Evolutionary conservation across 2,888 invertebrate genomes (phyloP), one percentile per base, ranked within the genome.

Genomic region (Chesias legatella): DNA sequence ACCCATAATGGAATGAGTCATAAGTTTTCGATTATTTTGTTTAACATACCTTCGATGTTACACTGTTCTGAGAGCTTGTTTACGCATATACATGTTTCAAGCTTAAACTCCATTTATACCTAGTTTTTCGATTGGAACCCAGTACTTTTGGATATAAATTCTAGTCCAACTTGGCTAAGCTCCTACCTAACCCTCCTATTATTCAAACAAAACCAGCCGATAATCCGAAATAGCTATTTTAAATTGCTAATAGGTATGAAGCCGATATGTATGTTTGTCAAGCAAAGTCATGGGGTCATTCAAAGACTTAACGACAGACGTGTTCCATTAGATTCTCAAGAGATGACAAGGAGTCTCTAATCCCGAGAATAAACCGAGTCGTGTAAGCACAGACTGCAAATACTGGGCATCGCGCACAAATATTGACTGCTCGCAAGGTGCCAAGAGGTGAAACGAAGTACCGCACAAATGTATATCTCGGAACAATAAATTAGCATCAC

Each of bases 331-430:
- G 13, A 17, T 17, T 17, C 13, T 17, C 3, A 25, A n/a, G 24
- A 35, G 30, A 35, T 26, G 8, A 31, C 8, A 35, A 33, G 37
- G 10, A 39, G 30, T 17, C 37, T 38, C 48, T 50, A 58, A 56
- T 57, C 50, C 53, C 25, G 22, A 56, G 53, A 66, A 60, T 37
- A 60, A 50, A 54, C 46, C 24, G 13, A 43, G 53, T 31, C 23
- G 33, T 60, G 46, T 56, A 47, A 56, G 49, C 54, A 34, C 45
- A 55, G 45, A 45, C 50, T 29, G 52, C 57, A 67, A 66, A 69
- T 55, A 67, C 53, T 55, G 53, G 51, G 48, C 48, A 46, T 40
- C 48, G 29, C 48, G 29, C 28, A 48, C 53, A 63, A 66, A 66
- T 63, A 65, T 68, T 62, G 37, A 52, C 51, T 13, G 41, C 13